These are phyloP conservation scores for Bacillus rossius DNA, from an alignment of 1,140 invertebrate species.

Conservation along the genomic window DNA sequence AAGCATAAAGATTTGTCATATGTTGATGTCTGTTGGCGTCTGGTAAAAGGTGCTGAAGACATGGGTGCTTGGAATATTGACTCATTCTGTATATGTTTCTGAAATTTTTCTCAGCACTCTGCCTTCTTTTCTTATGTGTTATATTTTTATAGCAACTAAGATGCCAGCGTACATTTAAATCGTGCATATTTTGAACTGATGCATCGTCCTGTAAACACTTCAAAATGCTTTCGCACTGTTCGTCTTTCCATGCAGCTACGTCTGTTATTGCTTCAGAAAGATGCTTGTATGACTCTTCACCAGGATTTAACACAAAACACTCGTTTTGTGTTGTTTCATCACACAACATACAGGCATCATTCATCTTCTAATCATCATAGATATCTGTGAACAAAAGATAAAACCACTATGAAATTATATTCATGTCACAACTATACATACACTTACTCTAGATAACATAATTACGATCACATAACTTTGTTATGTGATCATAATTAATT, in stretches of 20 bases:
- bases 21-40: neutral
- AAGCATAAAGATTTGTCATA: slow-evolving; percentile 8
- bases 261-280: neutral
- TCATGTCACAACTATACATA: too few species aligned
- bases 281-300: slow-evolving; percentile 3
- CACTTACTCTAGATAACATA: too few species aligned
- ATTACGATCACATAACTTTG: too few species aligned
- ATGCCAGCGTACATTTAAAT: neutral
- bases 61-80: neutral
- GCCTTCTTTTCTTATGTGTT: neutral
- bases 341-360: slow-evolving; percentile 20
- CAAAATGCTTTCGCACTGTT: neutral
- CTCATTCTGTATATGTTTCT: neutral
- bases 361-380: too few species aligned
- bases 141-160: slow-evolving; percentile 2
- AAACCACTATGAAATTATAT: too few species aligned
- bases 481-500: too few species aligned
- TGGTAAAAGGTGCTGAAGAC: slow-evolving; percentile 1
- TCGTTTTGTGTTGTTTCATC: neutral
- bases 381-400: too few species aligned
- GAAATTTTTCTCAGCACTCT: neutral
- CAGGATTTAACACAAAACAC: neutral
- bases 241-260: slow-evolving; percentile 4
- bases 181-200: slow-evolving; percentile 2
- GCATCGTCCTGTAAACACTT: neutral